Evolutionary conservation across 2,113 vertebrate genomes (phyloP), one percentile per base, ranked within the genome.

Genomic region (Scalopus aquaticus): DNA sequence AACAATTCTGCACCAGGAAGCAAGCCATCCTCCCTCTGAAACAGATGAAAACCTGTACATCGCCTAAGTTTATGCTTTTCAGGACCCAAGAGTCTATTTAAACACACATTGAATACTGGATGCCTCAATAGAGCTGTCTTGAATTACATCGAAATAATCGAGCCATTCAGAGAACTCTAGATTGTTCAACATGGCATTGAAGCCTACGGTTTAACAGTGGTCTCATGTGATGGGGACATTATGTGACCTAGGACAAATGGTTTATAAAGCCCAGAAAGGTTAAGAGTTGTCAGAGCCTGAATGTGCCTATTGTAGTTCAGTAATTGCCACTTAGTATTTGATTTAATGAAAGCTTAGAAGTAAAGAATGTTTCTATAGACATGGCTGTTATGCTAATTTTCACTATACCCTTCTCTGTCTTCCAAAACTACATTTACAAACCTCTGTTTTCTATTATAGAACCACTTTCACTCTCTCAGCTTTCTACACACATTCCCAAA

Each of bases 281-380:
- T 96, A 97, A 97, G 95, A 95, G 94, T 96, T 98, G 98, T 98
- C 97, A 98, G 94, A 97, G 80, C 78, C 73, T 98, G 97, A 98
- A 98, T 98, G 96, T 96, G 88, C 82, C 97, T 96, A 97, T 98
- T 98, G 97, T 98, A 96, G 95, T 95, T 96, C 90, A 42, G 87
- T 98, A 98, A 98, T 97, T 98, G 95, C 91, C 95, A 97, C 96
- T 98, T 98, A 95, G 93, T 94, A 92, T 90, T 97, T 97, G 96
- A 98, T 98, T 97, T 98, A 98, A 97, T 98, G 97, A 98, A 97
- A 97, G 93, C 92, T 95, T 77, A 73, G 95, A 91, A 97, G 95
- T 95, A 97, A 97, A 97, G 95, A 92, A 91, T 95, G 96, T 97
- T 98, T 98, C 91, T 93, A 95, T 97, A 98, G 97, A 97, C 97